phyloP scores from a whole-genome alignment of 1,140 invertebrate genomes.

The Rhopalosiphum padi region DNA sequence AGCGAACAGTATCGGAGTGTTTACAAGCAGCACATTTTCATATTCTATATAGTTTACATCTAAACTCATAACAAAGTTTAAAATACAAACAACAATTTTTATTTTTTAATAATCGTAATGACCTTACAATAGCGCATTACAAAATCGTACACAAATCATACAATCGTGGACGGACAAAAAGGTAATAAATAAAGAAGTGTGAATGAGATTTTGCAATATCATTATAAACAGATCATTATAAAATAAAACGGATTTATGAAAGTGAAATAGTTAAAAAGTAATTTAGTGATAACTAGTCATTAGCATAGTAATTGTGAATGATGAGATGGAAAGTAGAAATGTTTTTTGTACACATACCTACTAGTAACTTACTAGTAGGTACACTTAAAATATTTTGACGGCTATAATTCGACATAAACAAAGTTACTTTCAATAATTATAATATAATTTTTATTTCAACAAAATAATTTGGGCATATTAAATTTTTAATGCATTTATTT shows the following conservation, averaged over 20 bases:
- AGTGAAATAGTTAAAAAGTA: not conserved
- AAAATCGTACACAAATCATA: not conserved
- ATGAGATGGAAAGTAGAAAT: constrained; percentile 8
- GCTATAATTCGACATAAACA: not conserved
- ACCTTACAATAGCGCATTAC: not conserved
- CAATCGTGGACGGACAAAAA: not conserved
- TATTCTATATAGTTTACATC: not conserved
- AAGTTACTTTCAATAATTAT: not conserved
- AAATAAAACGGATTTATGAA: constrained; percentile 25
- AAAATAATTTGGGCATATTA: not conserved
- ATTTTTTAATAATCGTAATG: not conserved
- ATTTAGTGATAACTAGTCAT: not conserved
- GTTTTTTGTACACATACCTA: not conserved
- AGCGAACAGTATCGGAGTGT: constrained; percentile 31
- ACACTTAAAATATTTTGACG: not conserved
- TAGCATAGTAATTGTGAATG: not conserved
- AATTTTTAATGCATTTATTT: not conserved
- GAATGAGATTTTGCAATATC: not conserved
- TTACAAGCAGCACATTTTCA: not conserved
- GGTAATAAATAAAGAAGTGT: not conserved
- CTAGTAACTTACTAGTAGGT: not conserved
- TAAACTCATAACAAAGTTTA: not conserved
- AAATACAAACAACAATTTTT: not conserved
- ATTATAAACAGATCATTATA: not conserved
- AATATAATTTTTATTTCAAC: not conserved